phyloP scores from a whole-genome alignment of 2,888 invertebrate genomes.

The Eupelmus urozonus region DNA sequence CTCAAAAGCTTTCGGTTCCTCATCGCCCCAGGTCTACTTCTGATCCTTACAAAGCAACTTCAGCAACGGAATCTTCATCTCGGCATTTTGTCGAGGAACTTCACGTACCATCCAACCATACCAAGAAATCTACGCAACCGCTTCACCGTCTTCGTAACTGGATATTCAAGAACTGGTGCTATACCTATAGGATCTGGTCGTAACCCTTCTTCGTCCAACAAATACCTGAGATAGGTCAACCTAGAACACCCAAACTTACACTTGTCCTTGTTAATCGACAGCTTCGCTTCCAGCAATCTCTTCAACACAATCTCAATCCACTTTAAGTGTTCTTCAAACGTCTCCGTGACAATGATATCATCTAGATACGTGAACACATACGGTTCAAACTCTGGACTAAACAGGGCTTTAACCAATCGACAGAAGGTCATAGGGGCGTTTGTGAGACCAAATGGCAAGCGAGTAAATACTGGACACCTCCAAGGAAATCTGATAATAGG shows the following conservation, averaged over 20 bases:
- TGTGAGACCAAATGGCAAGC: neutral
- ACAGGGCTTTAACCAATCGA: neutral
- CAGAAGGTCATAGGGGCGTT: neutral
- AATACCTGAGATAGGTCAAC: neutral
- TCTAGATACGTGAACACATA: neutral
- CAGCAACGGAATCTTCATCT: neutral
- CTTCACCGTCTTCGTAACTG: neutral
- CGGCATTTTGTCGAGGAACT: neutral
- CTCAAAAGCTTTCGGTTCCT: neutral
- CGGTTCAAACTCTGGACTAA: neutral
- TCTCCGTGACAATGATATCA: neutral
- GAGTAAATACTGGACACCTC: constrained; percentile 44
- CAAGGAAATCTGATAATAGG: constrained; percentile 66
- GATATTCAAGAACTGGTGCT: neutral
- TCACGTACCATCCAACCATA: neutral
- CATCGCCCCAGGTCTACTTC: neutral
- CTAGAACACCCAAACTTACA: neutral
- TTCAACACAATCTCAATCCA: neutral
- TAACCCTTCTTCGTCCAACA: neutral
- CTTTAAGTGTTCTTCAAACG: neutral
- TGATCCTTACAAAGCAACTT: neutral
- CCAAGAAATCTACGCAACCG: neutral
- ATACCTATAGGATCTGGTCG: neutral
- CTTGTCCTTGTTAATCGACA: neutral
- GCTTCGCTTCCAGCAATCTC: neutral